phyloP scores from a whole-genome alignment of 2,888 invertebrate species.

The Taenaris catops region DNA sequence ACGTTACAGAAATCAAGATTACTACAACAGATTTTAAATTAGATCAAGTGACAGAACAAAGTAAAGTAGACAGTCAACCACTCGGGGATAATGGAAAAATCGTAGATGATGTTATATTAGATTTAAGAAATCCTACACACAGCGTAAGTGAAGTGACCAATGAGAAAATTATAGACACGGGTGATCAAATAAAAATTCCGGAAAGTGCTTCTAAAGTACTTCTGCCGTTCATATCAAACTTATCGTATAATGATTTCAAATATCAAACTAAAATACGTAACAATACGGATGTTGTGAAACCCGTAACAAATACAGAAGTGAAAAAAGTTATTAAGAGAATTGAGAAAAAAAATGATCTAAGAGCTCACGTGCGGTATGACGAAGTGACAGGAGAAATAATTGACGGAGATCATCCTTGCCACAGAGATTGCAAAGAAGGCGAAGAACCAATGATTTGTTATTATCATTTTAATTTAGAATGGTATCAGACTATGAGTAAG shows the following conservation, averaged over 20 bases:
- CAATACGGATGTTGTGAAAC: slow-evolving; percentile 26
- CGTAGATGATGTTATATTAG: slow-evolving; percentile 11
- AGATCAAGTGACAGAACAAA: slow-evolving; percentile 8
- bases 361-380: slow-evolving; percentile 57
- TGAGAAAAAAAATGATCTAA: slow-evolving; percentile 43
- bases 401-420: slow-evolving; percentile 79
- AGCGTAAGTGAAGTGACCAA: slow-evolving; percentile 17
- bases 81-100: slow-evolving; percentile 14
- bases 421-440: slow-evolving; percentile 81
- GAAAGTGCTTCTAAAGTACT: slow-evolving; percentile 64
- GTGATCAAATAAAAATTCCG: slow-evolving; percentile 31
- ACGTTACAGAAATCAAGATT: slow-evolving; percentile 35
- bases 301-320: slow-evolving; percentile 27
- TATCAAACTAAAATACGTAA: slow-evolving; percentile 34
- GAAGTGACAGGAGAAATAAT: slow-evolving; percentile 65
- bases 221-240: slow-evolving; percentile 37
- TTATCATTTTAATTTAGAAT: slow-evolving; percentile 88
- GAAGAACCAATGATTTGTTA: slow-evolving; percentile 83
- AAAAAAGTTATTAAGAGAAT: slow-evolving; percentile 30
- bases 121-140: slow-evolving; percentile 4
- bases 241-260: slow-evolving; percentile 40
- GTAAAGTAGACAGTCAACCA: background rate
- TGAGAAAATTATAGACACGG: slow-evolving; percentile 34
- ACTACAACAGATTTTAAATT: slow-evolving; percentile 25
- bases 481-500: slow-evolving; percentile 92